Conservation (phyloP, 2,797 vertebrate genomes). For the Phyllotis vaccarum region DNA sequence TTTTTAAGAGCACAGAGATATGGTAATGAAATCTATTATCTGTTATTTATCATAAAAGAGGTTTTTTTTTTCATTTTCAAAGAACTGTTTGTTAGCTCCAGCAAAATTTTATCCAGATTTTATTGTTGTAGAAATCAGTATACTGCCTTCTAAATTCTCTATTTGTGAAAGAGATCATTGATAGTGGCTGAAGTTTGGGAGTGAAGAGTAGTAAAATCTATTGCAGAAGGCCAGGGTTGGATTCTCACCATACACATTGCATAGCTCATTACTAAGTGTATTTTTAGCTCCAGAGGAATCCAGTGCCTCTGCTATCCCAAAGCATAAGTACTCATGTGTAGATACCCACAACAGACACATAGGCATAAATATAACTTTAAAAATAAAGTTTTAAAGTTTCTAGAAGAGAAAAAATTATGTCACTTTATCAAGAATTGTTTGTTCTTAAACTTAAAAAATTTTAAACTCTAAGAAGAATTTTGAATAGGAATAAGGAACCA, state of each 20-base stretch:
- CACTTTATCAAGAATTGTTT: background rate
- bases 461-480: background rate
- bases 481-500: background rate
- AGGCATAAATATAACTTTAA: background rate
- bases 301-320: background rate
- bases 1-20: background rate
- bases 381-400: background rate
- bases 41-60: background rate
- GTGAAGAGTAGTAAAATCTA: background rate
- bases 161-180: background rate
- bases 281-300: background rate
- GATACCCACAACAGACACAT: background rate
- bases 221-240: background rate
- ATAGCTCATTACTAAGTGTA: background rate
- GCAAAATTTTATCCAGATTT: background rate
- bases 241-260: background rate
- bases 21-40: background rate
- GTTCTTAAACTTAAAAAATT: background rate
- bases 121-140: background rate
- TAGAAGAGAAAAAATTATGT: background rate
- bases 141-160: background rate
- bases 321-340: background rate
- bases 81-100: background rate
- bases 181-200: rapidly evolving
- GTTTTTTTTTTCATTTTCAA: background rate